Evolutionary conservation across 2,113 vertebrate genomes (phyloP).

Genomic region (Clarias macrocephalus): DNA sequence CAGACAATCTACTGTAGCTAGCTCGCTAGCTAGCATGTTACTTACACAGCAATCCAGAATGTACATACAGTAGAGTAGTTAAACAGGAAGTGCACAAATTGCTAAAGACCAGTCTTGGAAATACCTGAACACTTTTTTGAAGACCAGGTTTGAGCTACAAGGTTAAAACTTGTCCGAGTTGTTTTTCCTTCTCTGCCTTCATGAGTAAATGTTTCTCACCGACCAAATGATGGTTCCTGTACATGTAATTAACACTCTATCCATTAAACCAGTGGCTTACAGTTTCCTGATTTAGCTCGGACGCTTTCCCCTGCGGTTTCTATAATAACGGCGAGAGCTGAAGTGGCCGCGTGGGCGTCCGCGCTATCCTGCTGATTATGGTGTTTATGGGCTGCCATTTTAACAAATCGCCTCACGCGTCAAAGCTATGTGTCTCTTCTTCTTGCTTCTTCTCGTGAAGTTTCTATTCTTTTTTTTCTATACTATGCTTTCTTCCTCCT

Average conservation of each 20-base stretch:
- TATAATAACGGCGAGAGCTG: slow-evolving; percentile 7
- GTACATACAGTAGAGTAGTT: neutral
- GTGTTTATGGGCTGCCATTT: slow-evolving; percentile 34
- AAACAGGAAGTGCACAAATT: neutral
- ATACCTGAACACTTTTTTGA: neutral
- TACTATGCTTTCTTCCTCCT: neutral
- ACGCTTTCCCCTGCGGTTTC: slow-evolving; percentile 37
- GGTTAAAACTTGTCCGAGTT: neutral
- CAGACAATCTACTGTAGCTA: neutral
- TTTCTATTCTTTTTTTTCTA: neutral
- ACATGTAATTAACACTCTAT: slow-evolving; percentile 39
- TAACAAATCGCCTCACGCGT: neutral
- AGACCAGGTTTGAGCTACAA: neutral
- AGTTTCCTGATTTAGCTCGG: slow-evolving; percentile 42
- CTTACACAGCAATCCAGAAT: neutral
- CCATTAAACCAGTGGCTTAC: slow-evolving; percentile 29
- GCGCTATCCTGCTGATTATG: slow-evolving; percentile 24
- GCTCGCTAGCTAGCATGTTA: neutral
- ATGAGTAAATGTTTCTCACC: slow-evolving; percentile 14
- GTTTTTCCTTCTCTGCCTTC: slow-evolving; percentile 7
- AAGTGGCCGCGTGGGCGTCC: slow-evolving; percentile 13
- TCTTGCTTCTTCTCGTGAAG: neutral
- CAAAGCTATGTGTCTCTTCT: neutral
- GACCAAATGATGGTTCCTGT: slow-evolving; percentile 9
- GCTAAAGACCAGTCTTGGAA: neutral